Conservation (phyloP, 2,113 vertebrate species). For the Montifringilla adamsi region DNA sequence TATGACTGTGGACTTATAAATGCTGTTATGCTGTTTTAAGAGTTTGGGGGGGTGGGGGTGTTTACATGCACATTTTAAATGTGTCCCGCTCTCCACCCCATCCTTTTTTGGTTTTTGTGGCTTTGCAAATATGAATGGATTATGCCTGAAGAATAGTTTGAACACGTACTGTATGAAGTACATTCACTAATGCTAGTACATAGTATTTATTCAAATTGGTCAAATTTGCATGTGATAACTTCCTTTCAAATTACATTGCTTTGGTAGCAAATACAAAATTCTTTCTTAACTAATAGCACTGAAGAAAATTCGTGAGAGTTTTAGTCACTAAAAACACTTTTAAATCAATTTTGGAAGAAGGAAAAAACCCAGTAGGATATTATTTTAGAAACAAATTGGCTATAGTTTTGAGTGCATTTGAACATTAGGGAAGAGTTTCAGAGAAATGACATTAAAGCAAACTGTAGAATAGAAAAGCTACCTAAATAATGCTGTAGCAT, state of each 20-base stretch:
- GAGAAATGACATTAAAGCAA: background rate
- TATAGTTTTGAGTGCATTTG: background rate
- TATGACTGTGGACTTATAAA: slow-evolving; percentile 58
- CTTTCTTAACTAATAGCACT: background rate
- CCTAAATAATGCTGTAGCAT: background rate
- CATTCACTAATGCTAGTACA: slow-evolving; percentile 3
- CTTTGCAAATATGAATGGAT: slow-evolving; percentile 58
- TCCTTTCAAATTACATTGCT: slow-evolving; percentile 41
- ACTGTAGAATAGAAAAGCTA: background rate
- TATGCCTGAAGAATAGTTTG: slow-evolving; percentile 16
- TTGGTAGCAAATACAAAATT: slow-evolving; percentile 26
- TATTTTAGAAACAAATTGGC: background rate
- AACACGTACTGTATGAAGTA: slow-evolving; percentile 17
- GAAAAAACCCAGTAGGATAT: background rate
- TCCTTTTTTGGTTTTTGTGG: slow-evolving; percentile 25
- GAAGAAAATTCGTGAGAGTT: background rate
- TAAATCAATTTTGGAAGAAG: background rate
- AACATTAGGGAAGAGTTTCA: slow-evolving; percentile 1
- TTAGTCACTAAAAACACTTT: background rate
- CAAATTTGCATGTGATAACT: slow-evolving; percentile 45
- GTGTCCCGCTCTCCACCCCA: background rate
- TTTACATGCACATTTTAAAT: slow-evolving; percentile 67
- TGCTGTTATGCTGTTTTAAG: slow-evolving; percentile 49
- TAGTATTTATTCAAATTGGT: slow-evolving; percentile 23
- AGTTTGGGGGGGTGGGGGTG: background rate